These are phyloP conservation scores for Solea senegalensis DNA, from an alignment of 2,113 vertebrate species.

Conservation along the genomic window DNA sequence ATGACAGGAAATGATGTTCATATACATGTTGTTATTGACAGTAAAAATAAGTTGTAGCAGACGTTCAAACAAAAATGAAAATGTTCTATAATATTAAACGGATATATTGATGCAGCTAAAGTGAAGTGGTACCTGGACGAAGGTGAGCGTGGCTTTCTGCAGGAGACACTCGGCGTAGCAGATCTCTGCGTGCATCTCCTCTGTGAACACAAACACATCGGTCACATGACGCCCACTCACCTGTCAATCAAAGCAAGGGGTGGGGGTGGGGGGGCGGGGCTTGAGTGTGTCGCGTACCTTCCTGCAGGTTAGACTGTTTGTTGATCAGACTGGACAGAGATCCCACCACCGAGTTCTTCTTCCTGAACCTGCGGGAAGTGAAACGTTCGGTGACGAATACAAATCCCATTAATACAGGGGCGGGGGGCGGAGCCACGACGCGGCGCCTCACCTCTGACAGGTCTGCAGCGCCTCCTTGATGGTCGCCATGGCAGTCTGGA, in stretches of 20 bases:
- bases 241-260: not conserved
- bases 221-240: not conserved
- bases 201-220: constrained; percentile 73
- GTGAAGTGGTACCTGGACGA: constrained; percentile 86
- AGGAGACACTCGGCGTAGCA: constrained; percentile 97
- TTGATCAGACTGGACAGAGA: constrained; percentile 91
- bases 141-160: constrained; percentile 95
- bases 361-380: constrained; percentile 86
- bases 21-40: too few relatives aligned
- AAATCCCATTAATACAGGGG: too few relatives aligned
- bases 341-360: constrained; percentile 89
- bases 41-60: not conserved
- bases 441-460: constrained; percentile 88
- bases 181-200: constrained; percentile 98
- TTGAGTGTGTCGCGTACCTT: constrained; percentile 79
- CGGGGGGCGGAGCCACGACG: too few relatives aligned
- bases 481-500: constrained; percentile 90
- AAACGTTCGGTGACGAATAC: not conserved
- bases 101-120: not conserved
- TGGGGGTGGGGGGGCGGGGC: not conserved
- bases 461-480: constrained; percentile 95
- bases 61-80: too few relatives aligned
- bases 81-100: too few relatives aligned
- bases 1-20: too few relatives aligned
- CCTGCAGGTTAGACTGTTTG: constrained; percentile 87